These are phyloP conservation scores for Arctopsyche grandis DNA, from an alignment of 1,140 invertebrate species.

Conservation along the genomic window DNA sequence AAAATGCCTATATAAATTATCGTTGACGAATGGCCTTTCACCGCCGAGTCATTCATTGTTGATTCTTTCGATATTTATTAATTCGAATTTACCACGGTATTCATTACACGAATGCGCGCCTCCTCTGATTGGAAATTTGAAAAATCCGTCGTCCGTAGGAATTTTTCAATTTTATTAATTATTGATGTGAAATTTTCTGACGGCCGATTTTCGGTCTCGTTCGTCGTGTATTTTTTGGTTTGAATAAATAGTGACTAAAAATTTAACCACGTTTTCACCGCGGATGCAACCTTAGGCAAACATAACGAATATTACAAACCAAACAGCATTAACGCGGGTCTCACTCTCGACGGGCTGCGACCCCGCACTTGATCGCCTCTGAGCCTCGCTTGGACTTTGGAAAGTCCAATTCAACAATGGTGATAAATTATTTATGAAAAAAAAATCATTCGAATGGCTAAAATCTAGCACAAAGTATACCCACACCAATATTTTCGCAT, in stretches of 20 bases:
- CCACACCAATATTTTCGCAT: no score
- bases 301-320: slow-evolving; percentile 33
- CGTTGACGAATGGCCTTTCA: slow-evolving; percentile 11
- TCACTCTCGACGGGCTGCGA: background rate
- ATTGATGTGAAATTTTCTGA: no score
- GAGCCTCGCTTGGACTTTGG: no score
- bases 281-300: slow-evolving; percentile 27
- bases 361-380: background rate
- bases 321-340: slow-evolving; percentile 36
- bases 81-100: no score
- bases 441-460: background rate
- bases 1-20: slow-evolving; percentile 18
- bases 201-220: no score
- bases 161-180: no score
- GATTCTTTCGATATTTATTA: no score
- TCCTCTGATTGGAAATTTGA: no score
- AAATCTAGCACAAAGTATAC: no score
- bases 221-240: background rate
- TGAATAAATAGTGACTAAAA: slow-evolving; percentile 4
- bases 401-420: no score
- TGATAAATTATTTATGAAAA: background rate
- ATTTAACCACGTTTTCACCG: slow-evolving; percentile 6
- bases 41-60: background rate
- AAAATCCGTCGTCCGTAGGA: no score
- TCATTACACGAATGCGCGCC: no score